These are phyloP conservation scores for Gryllus longicercus DNA, from an alignment of 2,888 invertebrate species.

Conservation along the genomic window DNA sequence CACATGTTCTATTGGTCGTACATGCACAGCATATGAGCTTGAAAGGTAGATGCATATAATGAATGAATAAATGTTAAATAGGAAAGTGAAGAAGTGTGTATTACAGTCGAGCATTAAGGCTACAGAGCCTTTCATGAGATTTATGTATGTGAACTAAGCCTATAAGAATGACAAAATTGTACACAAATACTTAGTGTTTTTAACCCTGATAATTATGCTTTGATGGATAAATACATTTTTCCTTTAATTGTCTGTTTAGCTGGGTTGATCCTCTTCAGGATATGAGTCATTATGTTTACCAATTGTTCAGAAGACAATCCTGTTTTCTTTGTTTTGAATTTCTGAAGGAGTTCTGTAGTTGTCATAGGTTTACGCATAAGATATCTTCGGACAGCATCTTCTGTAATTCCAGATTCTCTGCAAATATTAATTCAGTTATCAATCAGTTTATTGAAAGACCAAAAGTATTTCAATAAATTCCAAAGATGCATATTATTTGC, in stretches of 20 bases:
- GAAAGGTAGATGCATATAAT: no score
- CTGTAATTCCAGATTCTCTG: constrained; percentile 86
- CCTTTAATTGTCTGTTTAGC: constrained; percentile 87
- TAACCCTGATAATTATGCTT: constrained; percentile 26
- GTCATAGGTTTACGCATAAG: constrained; percentile 97
- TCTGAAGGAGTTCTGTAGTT: constrained; percentile 89
- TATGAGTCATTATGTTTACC: constrained; percentile 90
- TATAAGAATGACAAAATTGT: no score
- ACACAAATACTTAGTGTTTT: no score
- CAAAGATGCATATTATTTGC: neutral
- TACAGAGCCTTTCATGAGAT: no score
- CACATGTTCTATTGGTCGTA: no score
- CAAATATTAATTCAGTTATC: constrained; percentile 36
- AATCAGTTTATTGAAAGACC: neutral
- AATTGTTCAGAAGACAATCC: constrained; percentile 86
- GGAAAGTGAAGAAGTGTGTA: no score
- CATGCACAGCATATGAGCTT: no score
- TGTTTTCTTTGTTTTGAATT: constrained; percentile 91
- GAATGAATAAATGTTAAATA: no score
- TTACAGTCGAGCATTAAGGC: no score
- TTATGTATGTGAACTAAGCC: no score
- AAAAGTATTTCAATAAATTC: neutral
- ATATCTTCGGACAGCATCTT: constrained; percentile 92
- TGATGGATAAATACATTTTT: constrained; percentile 88
- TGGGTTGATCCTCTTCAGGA: constrained; percentile 91